Conservation (phyloP, 2,797 vertebrate genomes). For the Novumbra hubbsi region DNA sequence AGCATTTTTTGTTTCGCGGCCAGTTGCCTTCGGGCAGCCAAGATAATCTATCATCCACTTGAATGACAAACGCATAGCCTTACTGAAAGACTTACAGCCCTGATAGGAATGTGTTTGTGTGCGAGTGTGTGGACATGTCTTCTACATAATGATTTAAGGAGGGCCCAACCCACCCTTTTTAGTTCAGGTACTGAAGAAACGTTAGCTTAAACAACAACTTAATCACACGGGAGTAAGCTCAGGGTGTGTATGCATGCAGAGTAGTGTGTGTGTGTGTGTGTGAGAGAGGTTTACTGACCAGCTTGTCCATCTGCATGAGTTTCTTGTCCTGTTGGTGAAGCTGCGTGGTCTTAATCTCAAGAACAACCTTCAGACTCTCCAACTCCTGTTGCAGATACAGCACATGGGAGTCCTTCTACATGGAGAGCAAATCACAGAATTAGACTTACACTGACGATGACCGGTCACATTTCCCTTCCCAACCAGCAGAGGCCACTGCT, state of each 20-base stretch:
- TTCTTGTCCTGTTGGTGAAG: slow-evolving; percentile 90
- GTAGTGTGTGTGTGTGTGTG: slow-evolving; percentile 7
- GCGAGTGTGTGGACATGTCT: slow-evolving; percentile 6
- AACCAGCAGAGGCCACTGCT: slow-evolving; percentile 31
- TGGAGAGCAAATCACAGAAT: background rate
- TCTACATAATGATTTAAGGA: background rate
- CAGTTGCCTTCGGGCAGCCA: background rate
- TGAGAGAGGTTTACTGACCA: slow-evolving; percentile 66
- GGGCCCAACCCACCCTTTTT: background rate
- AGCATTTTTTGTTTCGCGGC: slow-evolving; percentile 3
- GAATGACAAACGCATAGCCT: background rate
- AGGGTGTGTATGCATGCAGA: slow-evolving; percentile 1
- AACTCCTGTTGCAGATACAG: slow-evolving; percentile 91
- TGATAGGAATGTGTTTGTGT: slow-evolving; percentile 16
- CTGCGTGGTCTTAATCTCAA: slow-evolving; percentile 93
- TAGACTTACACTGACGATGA: background rate
- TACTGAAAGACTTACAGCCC: background rate
- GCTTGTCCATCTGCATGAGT: slow-evolving; percentile 90
- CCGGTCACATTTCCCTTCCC: background rate
- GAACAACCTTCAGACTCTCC: slow-evolving; percentile 92
- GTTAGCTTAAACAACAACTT: background rate
- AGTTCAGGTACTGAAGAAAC: background rate
- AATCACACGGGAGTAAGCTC: background rate
- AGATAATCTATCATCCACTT: background rate
- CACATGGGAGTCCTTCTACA: slow-evolving; percentile 85